These are phyloP conservation scores for Ochropleura leucogaster DNA, from an alignment of 2,888 invertebrate species.

Conservation along the genomic window DNA sequence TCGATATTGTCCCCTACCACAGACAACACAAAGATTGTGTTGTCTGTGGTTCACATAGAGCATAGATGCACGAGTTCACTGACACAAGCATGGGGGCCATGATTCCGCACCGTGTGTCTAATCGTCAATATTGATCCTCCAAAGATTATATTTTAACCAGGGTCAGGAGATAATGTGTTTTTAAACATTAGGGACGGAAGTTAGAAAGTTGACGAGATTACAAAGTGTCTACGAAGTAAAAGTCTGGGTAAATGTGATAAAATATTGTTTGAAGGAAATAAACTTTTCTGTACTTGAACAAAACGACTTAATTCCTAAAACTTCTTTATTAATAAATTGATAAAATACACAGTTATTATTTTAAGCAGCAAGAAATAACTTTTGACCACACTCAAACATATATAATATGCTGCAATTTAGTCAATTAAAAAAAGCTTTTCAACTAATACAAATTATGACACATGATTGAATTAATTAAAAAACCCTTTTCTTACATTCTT, in stretches of 20 bases:
- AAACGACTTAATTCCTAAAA: not conserved
- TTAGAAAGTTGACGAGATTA: constrained; percentile 49
- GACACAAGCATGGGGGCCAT: constrained; percentile 70
- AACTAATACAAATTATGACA: not conserved
- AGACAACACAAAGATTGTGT: too few species aligned
- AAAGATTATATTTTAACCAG: constrained; percentile 49
- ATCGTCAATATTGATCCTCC: constrained; percentile 72
- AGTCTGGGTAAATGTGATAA: constrained; percentile 37
- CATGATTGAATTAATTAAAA: constrained; percentile 19
- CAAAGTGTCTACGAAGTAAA: constrained; percentile 26
- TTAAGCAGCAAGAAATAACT: not conserved
- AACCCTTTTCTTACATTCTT: not conserved
- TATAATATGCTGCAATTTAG: not conserved
- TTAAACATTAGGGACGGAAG: constrained; percentile 48
- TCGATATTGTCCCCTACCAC: constrained; percentile 69
- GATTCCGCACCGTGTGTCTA: constrained; percentile 66
- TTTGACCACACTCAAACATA: too few species aligned
- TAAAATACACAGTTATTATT: too few species aligned
- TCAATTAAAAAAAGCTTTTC: not conserved
- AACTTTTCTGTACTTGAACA: not conserved
- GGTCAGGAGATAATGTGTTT: constrained; percentile 55
- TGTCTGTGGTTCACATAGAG: constrained; percentile 68
- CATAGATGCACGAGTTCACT: constrained; percentile 73
- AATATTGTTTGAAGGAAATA: constrained; percentile 23
- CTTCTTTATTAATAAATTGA: not conserved